Evolutionary conservation across 1,140 invertebrate genomes (phyloP).

Genomic region (Spodoptera frugiperda): DNA sequence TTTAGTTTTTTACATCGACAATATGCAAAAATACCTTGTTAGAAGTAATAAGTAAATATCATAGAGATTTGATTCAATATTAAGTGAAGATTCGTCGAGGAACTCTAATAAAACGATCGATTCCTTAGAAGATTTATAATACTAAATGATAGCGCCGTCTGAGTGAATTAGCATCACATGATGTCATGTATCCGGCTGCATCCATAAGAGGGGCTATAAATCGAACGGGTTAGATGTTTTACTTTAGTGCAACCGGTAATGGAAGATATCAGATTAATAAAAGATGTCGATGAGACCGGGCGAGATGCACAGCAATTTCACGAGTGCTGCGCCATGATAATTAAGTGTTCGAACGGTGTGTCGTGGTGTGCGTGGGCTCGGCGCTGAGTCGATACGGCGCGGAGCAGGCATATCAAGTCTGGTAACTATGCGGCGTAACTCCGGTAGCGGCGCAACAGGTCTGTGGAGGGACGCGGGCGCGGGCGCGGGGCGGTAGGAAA

Average conservation of each 20-base stretch:
- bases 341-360: constrained; percentile 75
- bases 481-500: constrained; percentile 82
- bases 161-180: constrained; percentile 74
- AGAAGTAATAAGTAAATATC: background rate
- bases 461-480: constrained; percentile 65
- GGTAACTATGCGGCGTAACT: constrained; percentile 86
- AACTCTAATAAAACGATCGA: constrained; percentile 59
- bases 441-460: constrained; percentile 84
- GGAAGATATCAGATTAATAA: constrained; percentile 80
- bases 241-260: constrained; percentile 70
- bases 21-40: too few species aligned
- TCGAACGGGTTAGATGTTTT: constrained; percentile 72
- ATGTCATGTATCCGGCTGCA: constrained; percentile 75
- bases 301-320: constrained; percentile 80
- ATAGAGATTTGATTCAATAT: background rate
- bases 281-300: constrained; percentile 76
- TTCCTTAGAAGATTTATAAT: constrained; percentile 63
- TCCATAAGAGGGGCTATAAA: constrained; percentile 68
- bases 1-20: too few species aligned
- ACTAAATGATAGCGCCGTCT: constrained; percentile 62
- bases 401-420: constrained; percentile 82
- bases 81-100: constrained; percentile 9
- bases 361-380: constrained; percentile 67
- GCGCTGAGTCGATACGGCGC: constrained; percentile 59
- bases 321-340: constrained; percentile 77